A percentile compares a stretch with the other conserved stretches of the same genome.
These are phyloP conservation scores for Leptarthrus brevirostris DNA, from an alignment of 2,888 invertebrate genomes.

Conservation along the genomic window DNA sequence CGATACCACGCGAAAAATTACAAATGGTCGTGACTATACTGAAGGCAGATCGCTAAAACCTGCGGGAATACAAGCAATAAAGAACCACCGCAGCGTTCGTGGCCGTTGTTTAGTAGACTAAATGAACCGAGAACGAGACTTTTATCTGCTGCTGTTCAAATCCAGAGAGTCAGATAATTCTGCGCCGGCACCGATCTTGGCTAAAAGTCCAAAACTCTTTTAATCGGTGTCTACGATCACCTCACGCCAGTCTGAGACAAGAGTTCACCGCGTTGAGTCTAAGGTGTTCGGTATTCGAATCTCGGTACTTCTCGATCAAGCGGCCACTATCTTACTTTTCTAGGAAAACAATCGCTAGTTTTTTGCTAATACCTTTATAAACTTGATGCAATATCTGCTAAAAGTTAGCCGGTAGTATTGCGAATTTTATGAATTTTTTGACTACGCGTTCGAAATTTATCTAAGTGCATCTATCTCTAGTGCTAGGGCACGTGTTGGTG, in stretches of 20 bases:
- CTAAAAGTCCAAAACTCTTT: slow-evolving; percentile 51
- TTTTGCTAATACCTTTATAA: no score
- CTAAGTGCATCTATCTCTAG: not conserved
- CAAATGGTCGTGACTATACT: slow-evolving; percentile 34
- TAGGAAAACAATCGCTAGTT: no score
- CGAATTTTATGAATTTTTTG: not conserved
- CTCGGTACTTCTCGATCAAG: not conserved
- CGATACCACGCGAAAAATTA: slow-evolving; percentile 34
- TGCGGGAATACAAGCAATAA: not conserved
- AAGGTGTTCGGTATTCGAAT: slow-evolving; percentile 13
- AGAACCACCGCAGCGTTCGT: not conserved
- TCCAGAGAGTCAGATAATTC: slow-evolving; percentile 35
- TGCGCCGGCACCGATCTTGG: slow-evolving; percentile 22
- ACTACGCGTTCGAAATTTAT: no score
- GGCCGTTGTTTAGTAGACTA: not conserved
- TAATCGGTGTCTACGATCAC: slow-evolving; percentile 51
- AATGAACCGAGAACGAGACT: not conserved
- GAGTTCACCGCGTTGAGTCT: slow-evolving; percentile 18
- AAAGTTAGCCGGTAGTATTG: no score
- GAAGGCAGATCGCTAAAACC: slow-evolving; percentile 18
- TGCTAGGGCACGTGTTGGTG: slow-evolving; percentile 30
- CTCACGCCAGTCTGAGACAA: slow-evolving; percentile 40
- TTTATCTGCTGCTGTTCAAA: slow-evolving; percentile 32
- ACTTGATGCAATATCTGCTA: no score
- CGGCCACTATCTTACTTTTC: not conserved